Evolutionary conservation across 2,888 invertebrate species (phyloP).

Genomic region (Sycophila texana): DNA sequence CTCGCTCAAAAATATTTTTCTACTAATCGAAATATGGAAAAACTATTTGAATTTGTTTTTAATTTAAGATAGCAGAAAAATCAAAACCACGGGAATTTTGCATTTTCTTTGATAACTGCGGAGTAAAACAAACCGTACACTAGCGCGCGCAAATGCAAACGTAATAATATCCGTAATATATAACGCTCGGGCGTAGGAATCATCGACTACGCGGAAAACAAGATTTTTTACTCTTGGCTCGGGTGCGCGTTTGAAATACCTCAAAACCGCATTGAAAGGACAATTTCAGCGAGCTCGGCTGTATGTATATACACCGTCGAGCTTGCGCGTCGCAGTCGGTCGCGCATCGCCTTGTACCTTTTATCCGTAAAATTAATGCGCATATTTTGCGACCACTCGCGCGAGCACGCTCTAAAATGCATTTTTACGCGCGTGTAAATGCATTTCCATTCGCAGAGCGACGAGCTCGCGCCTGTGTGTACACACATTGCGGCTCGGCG

Average conservation of each 20-base stretch:
- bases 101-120: no score
- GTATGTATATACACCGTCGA: not conserved
- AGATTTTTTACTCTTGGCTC: no score
- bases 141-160: no score
- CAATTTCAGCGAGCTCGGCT: not conserved
- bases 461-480: not conserved
- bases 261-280: slow-evolving; percentile 1
- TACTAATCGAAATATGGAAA: no score
- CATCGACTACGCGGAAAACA: no score
- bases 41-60: no score
- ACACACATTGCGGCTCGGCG: not conserved
- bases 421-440: slow-evolving; percentile 52
- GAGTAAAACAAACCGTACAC: no score
- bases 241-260: slow-evolving; percentile 1
- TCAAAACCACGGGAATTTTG: no score
- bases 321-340: not conserved
- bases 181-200: no score
- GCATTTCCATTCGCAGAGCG: slow-evolving; percentile 46
- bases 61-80: no score
- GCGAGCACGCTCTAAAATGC: slow-evolving; percentile 26
- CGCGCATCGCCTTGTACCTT: not conserved
- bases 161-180: no score
- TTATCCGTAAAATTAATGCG: slow-evolving; percentile 44
- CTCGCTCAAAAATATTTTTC: no score
- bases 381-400: slow-evolving; percentile 40